phyloP scores from a whole-genome alignment of 2,888 invertebrate species.

The Neoascia interrupta region DNA sequence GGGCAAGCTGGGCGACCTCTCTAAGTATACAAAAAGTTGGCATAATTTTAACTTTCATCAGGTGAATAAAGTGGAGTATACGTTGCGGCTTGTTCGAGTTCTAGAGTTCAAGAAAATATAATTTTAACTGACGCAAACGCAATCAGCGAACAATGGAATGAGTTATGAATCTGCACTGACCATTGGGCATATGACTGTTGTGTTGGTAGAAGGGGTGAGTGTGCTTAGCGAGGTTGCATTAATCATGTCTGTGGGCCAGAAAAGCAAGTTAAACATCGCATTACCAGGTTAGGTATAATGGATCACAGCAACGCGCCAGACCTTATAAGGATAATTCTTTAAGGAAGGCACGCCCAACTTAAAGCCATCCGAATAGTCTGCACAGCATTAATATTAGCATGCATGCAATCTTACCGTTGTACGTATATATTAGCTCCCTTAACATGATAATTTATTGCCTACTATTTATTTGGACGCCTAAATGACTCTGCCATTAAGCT shows the following conservation, averaged over 20 bases:
- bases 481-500: slow-evolving; percentile 41
- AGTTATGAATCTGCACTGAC: slow-evolving; percentile 66
- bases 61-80: slow-evolving; percentile 58
- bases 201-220: no score
- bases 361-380: no score
- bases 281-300: no score
- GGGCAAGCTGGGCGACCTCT: slow-evolving; percentile 59
- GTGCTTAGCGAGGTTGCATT: no score
- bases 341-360: slow-evolving; percentile 4
- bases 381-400: no score
- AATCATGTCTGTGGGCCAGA: no score
- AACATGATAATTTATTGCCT: slow-evolving; percentile 57
- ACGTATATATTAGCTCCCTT: background rate
- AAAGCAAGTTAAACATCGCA: no score
- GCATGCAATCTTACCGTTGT: no score
- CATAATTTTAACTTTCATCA: slow-evolving; percentile 44
- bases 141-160: slow-evolving; percentile 63
- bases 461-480: slow-evolving; percentile 49
- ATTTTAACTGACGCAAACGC: slow-evolving; percentile 51
- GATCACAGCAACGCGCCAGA: no score
- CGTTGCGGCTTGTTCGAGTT: background rate
- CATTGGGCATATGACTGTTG: no score
- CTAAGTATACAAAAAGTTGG: slow-evolving; percentile 53
- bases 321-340: no score
- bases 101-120: slow-evolving; percentile 25